Evolutionary conservation across 2,797 vertebrate species (phyloP), one percentile per base, ranked within the genome.

Genomic region (Monodelphis domestica): DNA sequence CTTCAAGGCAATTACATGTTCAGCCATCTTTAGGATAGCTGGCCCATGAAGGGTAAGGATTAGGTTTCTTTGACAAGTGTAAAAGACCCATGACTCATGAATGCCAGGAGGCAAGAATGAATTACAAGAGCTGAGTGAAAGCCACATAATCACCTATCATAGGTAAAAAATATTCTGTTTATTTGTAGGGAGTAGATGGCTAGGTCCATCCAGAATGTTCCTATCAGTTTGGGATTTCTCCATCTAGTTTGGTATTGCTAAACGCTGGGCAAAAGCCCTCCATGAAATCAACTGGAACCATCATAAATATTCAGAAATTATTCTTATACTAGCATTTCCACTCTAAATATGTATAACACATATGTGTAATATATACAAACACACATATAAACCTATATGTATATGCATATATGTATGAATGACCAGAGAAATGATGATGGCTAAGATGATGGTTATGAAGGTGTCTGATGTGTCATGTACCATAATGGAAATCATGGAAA

Each of bases 1-100:
- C 97, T 98, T 98, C 98, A 98, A 98, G 98, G 98, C 98, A 98
- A 98, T 98, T 98, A 98, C 97, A 96, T 97, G 97, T 98, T 98
- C 98, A 98, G 97, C 98, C 98, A 98, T 98, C 97, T 98, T 98
- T 97, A 98, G 97, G 98, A 91, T 97, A 98, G 98, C 97, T 98
- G 97, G 97, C 97, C 98, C 96, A 98, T 97, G 98, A 98, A 98
- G 97, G 96, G 97, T 97, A 98, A 93, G 98, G 98, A 98, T 98
- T 98, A 98, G 98, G 96, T 98, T 97, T 98, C 95, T 97, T 95
- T 98, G 98, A 98, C 98, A 98, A 98, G 97, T 98, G 98, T 98
- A 98, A 98, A 97, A 98, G 97, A 98, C 94, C 97, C 98, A 98
- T 98, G 98, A 98, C 98, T 98, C 98, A 98, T 96, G 97, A 98